Conservation (phyloP, 2,797 vertebrate genomes). For the Darevskia mixta region DNA sequence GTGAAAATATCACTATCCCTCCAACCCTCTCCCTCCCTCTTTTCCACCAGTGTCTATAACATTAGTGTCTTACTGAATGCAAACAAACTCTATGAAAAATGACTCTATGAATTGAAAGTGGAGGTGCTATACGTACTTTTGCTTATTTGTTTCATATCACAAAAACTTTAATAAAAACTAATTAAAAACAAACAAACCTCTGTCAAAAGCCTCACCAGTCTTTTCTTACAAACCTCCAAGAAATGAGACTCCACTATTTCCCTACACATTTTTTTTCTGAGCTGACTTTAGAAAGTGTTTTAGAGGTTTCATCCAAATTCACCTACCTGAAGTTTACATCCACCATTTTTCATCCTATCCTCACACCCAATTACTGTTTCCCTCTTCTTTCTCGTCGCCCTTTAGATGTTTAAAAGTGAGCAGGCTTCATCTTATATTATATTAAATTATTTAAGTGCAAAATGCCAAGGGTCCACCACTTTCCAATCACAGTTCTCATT, state of each 20-base stretch:
- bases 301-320: background rate
- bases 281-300: background rate
- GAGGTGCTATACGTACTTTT: no score
- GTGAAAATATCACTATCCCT: no score
- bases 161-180: background rate
- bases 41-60: no score
- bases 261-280: background rate
- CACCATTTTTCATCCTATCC: background rate
- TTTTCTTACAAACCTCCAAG: background rate
- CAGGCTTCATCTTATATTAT: background rate
- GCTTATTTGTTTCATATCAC: background rate
- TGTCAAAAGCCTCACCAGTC: background rate
- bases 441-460: background rate
- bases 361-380: background rate
- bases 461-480: background rate
- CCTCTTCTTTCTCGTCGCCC: background rate
- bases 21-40: no score
- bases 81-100: no score
- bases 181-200: background rate
- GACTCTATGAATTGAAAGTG: no score
- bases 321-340: background rate
- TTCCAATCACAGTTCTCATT: background rate
- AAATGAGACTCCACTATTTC: background rate
- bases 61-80: no score
- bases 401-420: background rate